These are phyloP conservation scores for Watsonalla binaria DNA, from an alignment of 2,888 invertebrate genomes.

Conservation along the genomic window DNA sequence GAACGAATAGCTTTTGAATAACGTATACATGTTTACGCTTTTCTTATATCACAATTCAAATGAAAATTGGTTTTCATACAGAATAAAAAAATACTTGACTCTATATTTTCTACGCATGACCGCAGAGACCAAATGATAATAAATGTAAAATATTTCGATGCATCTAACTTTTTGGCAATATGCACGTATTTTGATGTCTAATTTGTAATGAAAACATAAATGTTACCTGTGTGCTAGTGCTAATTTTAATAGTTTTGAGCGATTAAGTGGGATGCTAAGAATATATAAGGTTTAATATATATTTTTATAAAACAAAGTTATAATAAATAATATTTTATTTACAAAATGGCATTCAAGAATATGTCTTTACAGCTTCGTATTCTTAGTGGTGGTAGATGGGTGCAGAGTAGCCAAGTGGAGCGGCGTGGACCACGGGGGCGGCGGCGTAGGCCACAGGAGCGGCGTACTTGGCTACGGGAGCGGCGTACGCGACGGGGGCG, in stretches of 20 bases:
- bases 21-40: background rate
- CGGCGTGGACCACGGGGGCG: constrained; percentile 19
- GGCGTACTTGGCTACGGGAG: constrained; percentile 29
- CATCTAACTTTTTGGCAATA: too few species aligned
- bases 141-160: too few species aligned
- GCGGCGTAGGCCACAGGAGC: constrained; percentile 21
- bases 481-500: constrained; percentile 24
- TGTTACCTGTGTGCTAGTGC: too few species aligned
- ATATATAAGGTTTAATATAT: background rate
- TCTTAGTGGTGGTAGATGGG: constrained; percentile 45
- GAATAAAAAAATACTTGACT: too few species aligned
- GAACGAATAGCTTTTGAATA: background rate
- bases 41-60: background rate
- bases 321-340: constrained; percentile 45
- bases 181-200: too few species aligned
- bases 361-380: constrained; percentile 2
- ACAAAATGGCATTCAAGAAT: constrained; percentile 35
- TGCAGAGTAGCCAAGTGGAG: constrained; percentile 25
- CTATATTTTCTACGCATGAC: too few species aligned
- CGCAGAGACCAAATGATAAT: too few species aligned
- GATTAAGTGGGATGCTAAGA: background rate
- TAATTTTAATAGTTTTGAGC: too few species aligned
- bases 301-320: background rate
- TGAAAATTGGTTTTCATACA: too few species aligned
- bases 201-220: too few species aligned